Conservation (phyloP, 2,113 vertebrate genomes). For the Peucedramus taeniatus region DNA sequence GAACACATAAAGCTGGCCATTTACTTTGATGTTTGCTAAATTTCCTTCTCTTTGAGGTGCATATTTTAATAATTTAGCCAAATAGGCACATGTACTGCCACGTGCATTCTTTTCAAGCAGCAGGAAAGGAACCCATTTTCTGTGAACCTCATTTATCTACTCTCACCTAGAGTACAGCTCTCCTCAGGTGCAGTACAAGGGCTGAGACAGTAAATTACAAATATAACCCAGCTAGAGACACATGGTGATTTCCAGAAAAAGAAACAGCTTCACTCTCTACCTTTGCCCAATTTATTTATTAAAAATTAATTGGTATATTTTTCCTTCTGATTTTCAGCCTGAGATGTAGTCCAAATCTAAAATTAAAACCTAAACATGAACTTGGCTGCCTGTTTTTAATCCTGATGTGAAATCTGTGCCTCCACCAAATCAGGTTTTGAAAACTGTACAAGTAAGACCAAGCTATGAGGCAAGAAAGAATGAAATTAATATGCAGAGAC, state of each 20-base stretch:
- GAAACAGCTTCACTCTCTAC: neutral
- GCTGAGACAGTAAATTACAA: neutral
- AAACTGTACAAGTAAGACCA: neutral
- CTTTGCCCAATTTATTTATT: neutral
- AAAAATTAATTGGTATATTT: neutral
- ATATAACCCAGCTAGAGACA: neutral
- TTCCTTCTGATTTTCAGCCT: neutral
- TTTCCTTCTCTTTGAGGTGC: neutral
- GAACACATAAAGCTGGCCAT: neutral
- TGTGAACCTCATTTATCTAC: neutral
- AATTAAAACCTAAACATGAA: neutral
- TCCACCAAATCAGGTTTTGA: neutral
- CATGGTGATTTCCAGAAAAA: neutral
- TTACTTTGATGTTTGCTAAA: neutral
- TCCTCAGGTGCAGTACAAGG: neutral
- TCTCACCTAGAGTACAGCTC: neutral
- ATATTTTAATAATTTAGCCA: slow-evolving; percentile 20
- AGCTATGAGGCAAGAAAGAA: neutral
- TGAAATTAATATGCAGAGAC: neutral
- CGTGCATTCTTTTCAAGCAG: neutral
- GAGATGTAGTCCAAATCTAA: neutral
- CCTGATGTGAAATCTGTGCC: neutral
- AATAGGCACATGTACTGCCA: neutral
- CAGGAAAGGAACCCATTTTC: neutral
- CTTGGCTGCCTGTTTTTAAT: neutral